A percentile compares a stretch with the other conserved stretches of the same genome.
Evolutionary conservation across 2,888 invertebrate species (phyloP).

Genomic region (Agrochola circellaris): DNA sequence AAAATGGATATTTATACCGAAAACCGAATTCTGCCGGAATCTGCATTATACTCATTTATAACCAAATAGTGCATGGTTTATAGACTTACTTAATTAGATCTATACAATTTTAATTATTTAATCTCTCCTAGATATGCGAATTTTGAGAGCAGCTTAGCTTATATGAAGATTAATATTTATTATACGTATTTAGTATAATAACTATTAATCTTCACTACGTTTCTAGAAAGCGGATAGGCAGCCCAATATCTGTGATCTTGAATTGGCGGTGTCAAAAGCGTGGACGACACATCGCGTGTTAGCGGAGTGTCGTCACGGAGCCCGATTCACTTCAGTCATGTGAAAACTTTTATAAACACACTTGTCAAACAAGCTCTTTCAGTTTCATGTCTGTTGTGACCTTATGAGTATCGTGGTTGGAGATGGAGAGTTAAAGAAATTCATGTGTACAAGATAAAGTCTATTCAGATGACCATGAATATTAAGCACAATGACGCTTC

Average conservation of each 20-base stretch:
- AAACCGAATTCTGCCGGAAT: background rate
- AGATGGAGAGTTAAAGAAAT: too few species aligned
- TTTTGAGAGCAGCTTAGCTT: background rate
- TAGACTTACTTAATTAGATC: background rate
- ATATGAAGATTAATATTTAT: too few species aligned
- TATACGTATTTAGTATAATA: too few species aligned
- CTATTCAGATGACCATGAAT: too few species aligned
- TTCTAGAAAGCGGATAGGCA: background rate
- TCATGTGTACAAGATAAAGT: too few species aligned
- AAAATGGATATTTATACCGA: background rate
- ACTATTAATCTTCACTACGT: background rate
- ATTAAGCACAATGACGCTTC: too few species aligned
- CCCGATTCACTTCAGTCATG: background rate
- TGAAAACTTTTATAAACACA: background rate
- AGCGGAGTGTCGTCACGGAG: too few species aligned
- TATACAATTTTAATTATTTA: background rate
- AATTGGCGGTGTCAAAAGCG: background rate
- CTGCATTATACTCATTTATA: background rate
- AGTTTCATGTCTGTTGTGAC: background rate
- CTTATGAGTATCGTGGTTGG: too few species aligned
- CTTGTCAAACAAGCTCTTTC: background rate
- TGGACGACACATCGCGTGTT: background rate
- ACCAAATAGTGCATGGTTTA: background rate
- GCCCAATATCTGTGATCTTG: background rate
- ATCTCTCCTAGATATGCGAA: background rate